Evolutionary conservation across 2,888 invertebrate genomes (phyloP).

Genomic region (Dryococelus australis): DNA sequence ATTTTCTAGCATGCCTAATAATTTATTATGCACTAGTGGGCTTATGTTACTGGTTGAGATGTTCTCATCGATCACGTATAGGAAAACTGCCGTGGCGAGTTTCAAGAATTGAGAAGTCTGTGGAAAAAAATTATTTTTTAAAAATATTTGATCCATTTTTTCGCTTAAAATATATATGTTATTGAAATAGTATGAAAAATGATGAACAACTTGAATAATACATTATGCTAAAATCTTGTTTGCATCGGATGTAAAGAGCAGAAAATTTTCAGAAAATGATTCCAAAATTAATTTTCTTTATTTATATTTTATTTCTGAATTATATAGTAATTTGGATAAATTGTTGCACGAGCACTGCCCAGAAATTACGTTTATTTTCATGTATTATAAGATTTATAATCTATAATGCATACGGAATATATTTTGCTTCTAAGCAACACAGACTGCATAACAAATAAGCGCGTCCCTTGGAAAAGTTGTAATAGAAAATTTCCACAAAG

Average conservation of each 20-base stretch:
- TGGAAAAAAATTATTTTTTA: too few relatives aligned
- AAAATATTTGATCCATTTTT: not conserved
- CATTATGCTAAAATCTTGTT: not conserved
- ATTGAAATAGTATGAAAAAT: not conserved
- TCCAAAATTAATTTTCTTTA: not conserved
- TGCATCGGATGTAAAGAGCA: not conserved
- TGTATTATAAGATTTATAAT: too few relatives aligned
- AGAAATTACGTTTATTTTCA: too few relatives aligned
- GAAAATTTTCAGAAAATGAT: not conserved
- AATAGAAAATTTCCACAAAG: not conserved
- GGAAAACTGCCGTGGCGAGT: not conserved
- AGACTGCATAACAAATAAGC: too few relatives aligned
- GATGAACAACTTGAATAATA: not conserved
- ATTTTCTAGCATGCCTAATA: not conserved
- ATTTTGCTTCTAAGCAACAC: too few relatives aligned
- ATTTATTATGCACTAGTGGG: not conserved
- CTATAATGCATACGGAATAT: too few relatives aligned
- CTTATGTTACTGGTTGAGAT: not conserved
- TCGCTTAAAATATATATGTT: not conserved
- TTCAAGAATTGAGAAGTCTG: not conserved
- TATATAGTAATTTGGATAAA: too few relatives aligned
- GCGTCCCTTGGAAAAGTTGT: not conserved
- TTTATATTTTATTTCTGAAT: too few relatives aligned
- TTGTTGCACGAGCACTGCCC: too few relatives aligned
- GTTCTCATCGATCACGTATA: not conserved